Evolutionary conservation across 2,888 invertebrate species (phyloP).

Genomic region (Hemistola chrysoprasaria): DNA sequence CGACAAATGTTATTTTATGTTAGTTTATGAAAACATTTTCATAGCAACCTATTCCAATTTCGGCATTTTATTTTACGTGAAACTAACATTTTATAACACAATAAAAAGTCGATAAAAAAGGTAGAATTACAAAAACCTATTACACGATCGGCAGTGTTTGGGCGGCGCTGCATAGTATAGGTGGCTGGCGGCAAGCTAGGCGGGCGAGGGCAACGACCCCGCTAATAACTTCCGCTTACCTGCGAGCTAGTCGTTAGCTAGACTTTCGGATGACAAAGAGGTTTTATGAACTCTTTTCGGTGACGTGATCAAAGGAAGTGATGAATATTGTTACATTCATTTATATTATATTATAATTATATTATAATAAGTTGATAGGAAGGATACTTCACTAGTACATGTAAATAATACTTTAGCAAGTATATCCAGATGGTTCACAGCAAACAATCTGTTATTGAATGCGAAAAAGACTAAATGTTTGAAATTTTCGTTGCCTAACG

Average conservation of each 20-base stretch:
- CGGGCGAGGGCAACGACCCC: conserved; percentile 60
- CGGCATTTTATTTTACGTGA: conserved; percentile 12
- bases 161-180: conserved; percentile 50
- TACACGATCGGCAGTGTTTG: conserved; percentile 50
- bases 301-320: conserved; percentile 13
- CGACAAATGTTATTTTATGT: conserved; percentile 9
- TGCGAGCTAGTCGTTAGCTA: conserved; percentile 55
- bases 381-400: too few relatives aligned
- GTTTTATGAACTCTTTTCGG: conserved; percentile 36
- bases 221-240: conserved; percentile 78
- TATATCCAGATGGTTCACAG: too few relatives aligned
- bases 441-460: too few relatives aligned
- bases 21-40: conserved; percentile 4
- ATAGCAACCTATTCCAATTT: conserved; percentile 7
- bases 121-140: conserved; percentile 33
- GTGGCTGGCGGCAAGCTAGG: too few relatives aligned
- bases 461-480: too few relatives aligned
- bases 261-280: conserved; percentile 46
- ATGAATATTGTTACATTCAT: background rate
- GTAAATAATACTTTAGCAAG: too few relatives aligned
- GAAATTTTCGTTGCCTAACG: too few relatives aligned
- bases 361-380: too few relatives aligned
- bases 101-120: conserved; percentile 24
- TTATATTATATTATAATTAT: too few relatives aligned
- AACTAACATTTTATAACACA: conserved; percentile 19